Percentiles rank a stretch among this genome's conserved stretches.
Conservation (phyloP, 2,888 invertebrate genomes). For the Dioctria linearis region DNA sequence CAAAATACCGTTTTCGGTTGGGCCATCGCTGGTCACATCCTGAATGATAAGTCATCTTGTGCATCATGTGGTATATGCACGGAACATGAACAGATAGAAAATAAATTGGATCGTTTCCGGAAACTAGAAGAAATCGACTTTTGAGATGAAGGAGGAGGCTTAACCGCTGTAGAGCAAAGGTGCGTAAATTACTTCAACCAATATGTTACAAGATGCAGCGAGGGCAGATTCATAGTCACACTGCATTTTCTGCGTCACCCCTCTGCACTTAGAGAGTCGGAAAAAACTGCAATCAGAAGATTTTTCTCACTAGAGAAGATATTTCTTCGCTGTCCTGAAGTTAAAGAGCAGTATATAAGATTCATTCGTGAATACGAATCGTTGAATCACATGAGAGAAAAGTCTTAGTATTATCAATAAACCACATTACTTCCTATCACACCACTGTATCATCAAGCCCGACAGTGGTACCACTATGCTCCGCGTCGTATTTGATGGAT, state of each 20-base stretch:
- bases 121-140: not conserved
- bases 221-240: conserved; percentile 59
- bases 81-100: not conserved
- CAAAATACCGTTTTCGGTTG: too few relatives aligned
- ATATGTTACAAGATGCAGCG: conserved; percentile 27
- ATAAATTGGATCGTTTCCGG: not conserved
- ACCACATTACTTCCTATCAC: too few relatives aligned
- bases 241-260: conserved; percentile 56
- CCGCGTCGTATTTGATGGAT: conserved; percentile 53
- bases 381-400: not conserved
- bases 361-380: conserved; percentile 60
- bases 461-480: conserved; percentile 49
- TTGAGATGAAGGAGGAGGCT: too few relatives aligned
- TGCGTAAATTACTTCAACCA: conserved; percentile 57
- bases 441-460: too few relatives aligned
- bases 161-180: conserved; percentile 52
- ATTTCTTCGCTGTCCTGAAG: conserved; percentile 53
- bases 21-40: too few relatives aligned
- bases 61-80: not conserved
- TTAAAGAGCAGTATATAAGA: conserved; percentile 57
- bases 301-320: conserved; percentile 4
- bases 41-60: too few relatives aligned
- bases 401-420: not conserved
- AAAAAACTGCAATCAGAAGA: conserved; percentile 54
- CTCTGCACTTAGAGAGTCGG: not conserved